Conservation (phyloP, 2,888 invertebrate species). For the Azorinus chamasolen region DNA sequence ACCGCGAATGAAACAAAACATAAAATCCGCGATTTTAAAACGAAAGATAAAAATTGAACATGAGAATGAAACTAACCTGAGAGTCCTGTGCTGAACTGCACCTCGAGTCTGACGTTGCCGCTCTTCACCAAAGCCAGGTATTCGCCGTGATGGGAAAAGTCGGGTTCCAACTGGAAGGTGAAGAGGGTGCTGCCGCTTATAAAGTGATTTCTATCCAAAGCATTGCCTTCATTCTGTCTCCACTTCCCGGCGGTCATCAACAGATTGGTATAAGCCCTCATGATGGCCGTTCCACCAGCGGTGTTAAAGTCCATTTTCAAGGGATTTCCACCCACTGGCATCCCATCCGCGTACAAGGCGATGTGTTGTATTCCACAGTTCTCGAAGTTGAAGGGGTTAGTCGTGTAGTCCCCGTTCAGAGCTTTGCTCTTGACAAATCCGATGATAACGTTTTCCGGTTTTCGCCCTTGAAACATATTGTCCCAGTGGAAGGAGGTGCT, state of each 20-base stretch:
- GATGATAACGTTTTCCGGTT: conserved; percentile 20
- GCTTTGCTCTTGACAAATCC: conserved; percentile 33
- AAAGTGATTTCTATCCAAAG: conserved; percentile 27
- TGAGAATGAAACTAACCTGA: no score
- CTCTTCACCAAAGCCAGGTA: conserved; percentile 30
- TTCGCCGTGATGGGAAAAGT: conserved; percentile 39
- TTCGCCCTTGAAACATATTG: conserved; percentile 38
- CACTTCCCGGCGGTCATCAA: conserved; percentile 27
- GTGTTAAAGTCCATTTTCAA: conserved; percentile 32
- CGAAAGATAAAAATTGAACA: no score
- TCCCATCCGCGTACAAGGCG: conserved; percentile 22
- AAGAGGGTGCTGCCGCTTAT: conserved; percentile 28
- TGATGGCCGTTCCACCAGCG: conserved; percentile 14
- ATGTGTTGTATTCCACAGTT: conserved; percentile 32
- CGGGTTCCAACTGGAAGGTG: conserved; percentile 39
- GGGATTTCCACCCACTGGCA: conserved; percentile 27
- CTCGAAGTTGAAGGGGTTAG: conserved; percentile 37
- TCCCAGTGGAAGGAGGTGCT: conserved; percentile 31
- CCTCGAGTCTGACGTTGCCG: conserved; percentile 29
- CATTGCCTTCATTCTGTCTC: conserved; percentile 31
- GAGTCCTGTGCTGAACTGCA: conserved; percentile 25
- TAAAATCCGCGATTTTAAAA: no score
- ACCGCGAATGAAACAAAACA: no score
- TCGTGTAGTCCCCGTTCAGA: conserved; percentile 27
- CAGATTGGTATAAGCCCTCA: conserved; percentile 39